phyloP scores from a whole-genome alignment of 2,888 invertebrate genomes.

The Melanostoma mellinum region DNA sequence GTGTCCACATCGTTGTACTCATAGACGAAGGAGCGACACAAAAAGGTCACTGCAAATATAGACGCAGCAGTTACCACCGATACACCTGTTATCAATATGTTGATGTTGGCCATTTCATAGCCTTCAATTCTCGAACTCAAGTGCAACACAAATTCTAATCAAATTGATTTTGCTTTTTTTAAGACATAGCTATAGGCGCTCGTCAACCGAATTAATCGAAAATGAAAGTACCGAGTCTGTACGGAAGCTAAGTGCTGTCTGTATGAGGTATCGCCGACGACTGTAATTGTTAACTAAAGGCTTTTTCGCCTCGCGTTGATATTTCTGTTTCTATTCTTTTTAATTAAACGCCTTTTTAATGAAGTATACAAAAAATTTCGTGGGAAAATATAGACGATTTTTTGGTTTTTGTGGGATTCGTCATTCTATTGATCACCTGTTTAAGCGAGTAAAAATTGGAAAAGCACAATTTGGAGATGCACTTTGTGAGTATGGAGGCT shows the following conservation, averaged over 20 bases:
- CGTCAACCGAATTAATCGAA: not conserved
- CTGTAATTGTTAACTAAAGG: conserved; percentile 14
- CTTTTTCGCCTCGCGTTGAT: not conserved
- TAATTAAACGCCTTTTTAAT: conserved; percentile 13
- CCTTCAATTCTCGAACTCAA: not conserved
- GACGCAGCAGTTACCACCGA: not conserved
- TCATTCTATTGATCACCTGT: no score
- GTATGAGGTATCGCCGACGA: conserved; percentile 8
- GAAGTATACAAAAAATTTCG: not conserved
- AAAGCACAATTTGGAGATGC: no score
- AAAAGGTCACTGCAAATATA: conserved; percentile 12
- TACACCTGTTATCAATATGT: not conserved
- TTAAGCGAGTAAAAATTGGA: no score
- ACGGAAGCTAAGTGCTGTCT: not conserved
- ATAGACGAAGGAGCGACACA: not conserved
- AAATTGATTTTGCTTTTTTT: not conserved
- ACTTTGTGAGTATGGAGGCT: no score
- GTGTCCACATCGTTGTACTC: not conserved
- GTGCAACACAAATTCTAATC: not conserved
- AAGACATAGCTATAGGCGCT: conserved; percentile 12
- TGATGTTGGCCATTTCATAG: not conserved
- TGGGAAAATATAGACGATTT: no score
- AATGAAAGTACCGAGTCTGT: not conserved
- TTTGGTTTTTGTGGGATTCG: no score
- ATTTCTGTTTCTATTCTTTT: not conserved